Evolutionary conservation across 2,797 vertebrate species (phyloP).

Genomic region (Acanthurus lineatus): DNA sequence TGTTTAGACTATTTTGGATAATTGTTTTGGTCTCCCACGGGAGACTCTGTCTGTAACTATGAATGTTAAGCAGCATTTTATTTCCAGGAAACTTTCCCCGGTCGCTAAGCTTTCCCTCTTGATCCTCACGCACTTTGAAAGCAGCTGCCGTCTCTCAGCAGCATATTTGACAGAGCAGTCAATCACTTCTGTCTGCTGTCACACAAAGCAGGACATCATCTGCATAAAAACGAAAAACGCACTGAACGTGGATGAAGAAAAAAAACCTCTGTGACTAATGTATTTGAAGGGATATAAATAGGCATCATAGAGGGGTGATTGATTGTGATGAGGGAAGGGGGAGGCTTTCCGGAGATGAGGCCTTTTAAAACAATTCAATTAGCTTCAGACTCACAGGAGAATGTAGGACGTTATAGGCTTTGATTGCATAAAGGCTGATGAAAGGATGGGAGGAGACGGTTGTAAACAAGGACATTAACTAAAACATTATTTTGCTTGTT

Average conservation of each 20-base stretch:
- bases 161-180: conserved; percentile 60
- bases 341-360: conserved; percentile 88
- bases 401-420: conserved; percentile 61
- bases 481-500: conserved; percentile 49
- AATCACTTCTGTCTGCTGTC: conserved; percentile 67
- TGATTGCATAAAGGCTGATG: conserved; percentile 64
- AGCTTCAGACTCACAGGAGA: conserved; percentile 80
- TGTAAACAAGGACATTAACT: conserved; percentile 57
- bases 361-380: conserved; percentile 91
- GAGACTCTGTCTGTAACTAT: conserved; percentile 4
- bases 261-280: conserved; percentile 46
- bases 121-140: conserved; percentile 57
- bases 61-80: conserved; percentile 28
- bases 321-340: conserved; percentile 87
- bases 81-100: conserved; percentile 34
- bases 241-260: conserved; percentile 63
- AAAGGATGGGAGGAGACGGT: conserved; percentile 54
- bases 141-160: conserved; percentile 51
- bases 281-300: conserved; percentile 78
- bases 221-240: conserved; percentile 76
- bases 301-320: conserved; percentile 82
- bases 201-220: conserved; percentile 81
- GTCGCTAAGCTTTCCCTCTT: conserved; percentile 27
- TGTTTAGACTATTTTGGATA: too few relatives aligned
- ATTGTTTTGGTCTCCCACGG: background rate